Conservation (phyloP, 2,797 vertebrate genomes). For the Rhynchotus rufescens region DNA sequence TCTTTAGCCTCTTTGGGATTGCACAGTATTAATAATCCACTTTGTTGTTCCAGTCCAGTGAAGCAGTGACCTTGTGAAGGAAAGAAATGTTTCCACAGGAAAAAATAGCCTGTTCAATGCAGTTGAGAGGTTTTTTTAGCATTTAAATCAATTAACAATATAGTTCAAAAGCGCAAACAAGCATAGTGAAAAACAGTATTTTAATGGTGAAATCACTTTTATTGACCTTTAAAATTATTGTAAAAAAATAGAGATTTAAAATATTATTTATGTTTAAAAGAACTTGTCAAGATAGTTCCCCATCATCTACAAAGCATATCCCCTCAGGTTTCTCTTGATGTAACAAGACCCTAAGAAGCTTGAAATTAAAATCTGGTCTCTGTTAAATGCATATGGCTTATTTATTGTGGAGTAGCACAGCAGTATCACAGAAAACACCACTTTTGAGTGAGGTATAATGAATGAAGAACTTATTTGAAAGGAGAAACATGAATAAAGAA, state of each 20-base stretch:
- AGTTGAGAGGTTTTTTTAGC: not conserved
- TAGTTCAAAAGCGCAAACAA: not conserved
- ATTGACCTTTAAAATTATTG: not conserved
- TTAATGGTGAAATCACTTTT: not conserved
- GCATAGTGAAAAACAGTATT: not conserved
- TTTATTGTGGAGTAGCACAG: not conserved
- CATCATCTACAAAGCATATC: not conserved
- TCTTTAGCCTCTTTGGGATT: not conserved
- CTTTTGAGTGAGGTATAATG: not conserved
- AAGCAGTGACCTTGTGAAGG: not conserved
- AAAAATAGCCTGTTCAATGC: not conserved
- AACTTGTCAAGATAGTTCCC: constrained; percentile 2
- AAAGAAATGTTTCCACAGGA: not conserved
- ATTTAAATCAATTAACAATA: not conserved
- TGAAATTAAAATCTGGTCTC: not conserved
- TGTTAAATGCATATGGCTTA: not conserved
- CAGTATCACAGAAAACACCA: not conserved
- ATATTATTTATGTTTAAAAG: not conserved
- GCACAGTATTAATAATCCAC: not conserved
- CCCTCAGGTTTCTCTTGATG: not conserved
- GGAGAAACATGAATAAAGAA: not conserved
- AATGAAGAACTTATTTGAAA: not conserved
- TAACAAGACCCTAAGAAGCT: constrained; percentile 1
- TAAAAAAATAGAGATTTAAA: not conserved
- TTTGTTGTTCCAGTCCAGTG: not conserved